Base-by-base conservation (phyloP, 2,113 vertebrate genomes). In the Podocnemis expansa region DNA sequence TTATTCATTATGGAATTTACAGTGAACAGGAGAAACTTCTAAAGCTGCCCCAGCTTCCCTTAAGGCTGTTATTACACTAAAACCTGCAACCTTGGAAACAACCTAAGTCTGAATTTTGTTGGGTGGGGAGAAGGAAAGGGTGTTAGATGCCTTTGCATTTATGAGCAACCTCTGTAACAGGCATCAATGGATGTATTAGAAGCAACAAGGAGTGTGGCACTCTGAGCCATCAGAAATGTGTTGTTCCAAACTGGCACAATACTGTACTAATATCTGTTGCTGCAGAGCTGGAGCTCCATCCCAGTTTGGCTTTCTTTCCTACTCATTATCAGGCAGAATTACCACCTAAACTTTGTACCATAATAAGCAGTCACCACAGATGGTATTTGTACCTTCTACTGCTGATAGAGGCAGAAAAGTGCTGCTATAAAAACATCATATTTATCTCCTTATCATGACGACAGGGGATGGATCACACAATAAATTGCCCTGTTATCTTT, bases 201-300 rank as follows among this genome's bases (percentile, higher is more conserved):
- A 81, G 34, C 41, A 63, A 25, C 54, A 93, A 47, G 82, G 88
- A 93, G 90, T 49, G 84, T 19, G 58, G 85, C 0, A 0, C 86
- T 88, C 88, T 58, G 82, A 91, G 83, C 87, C 91, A 93, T 58
- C 94, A 95, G 88, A 96, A 94, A 82, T 80, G 45, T 0, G 4
- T 85, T 96, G 92, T 84, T 94, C 80, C 41, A 43, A 79, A 6
- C 54, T 95, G 94, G 94, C 95, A 96, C 63, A 95, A 88, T 80
- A 76, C 82, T 87, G 87, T 80, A 76, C 82, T 87, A 82, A 73
- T 91, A 84, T 89, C 58, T 88, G 83, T 24, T 89, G 78, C 84
- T 70, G 47, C 54, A n/a, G 89, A 97, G 89, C 81, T 89, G 90
- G 83, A 93, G 88, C 67, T 49, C 84, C 89, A 90, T 78, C 81